Evolutionary conservation across 2,113 vertebrate genomes (phyloP), one percentile per base, ranked within the genome.

Genomic region (Pelobates fuscus): DNA sequence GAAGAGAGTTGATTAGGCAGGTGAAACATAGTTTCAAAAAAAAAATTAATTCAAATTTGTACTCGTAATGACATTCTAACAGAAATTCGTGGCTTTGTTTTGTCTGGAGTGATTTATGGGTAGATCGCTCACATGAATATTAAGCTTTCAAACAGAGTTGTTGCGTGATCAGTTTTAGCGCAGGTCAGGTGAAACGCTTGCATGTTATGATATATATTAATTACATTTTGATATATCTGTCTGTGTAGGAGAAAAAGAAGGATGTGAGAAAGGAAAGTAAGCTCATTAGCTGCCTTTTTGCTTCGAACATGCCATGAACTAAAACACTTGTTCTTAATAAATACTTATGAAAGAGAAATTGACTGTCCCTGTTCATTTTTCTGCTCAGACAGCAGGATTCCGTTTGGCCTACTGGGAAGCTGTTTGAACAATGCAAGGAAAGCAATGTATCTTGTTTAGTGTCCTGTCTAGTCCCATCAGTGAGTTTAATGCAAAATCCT

Each of bases 391-490:
- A 54, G 66, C 59, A 78, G 86, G 84, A 86, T 82, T 84, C 80
- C 75, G 83, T 55, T 58, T 78, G 73, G 78, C 79, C 81, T 78
- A 67, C 37, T 64, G 82, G 83, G 86, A 86, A 79, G 76, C 79
- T 26, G 62, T 75, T 81, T 80, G 67, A 72, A 78, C 78, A 77
- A 63, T 73, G 62, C 77, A 84, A 82, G 80, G 62, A 80, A 83
- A 85, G 77, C 75, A 78, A 87, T 88, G 80, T 77, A 82, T 89
- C 85, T 90, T 85, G 43, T 85, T 90, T 87, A 87, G 63, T 75
- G 59, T 17, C 70, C 59, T 81, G 84, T 87, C 85, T 83, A 71
- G 79, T 83, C 81, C 79, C 82, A 67, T 88, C 81, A 82, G 26
- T 80, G 74, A 84, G 71, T 66, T 26, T 76, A 80, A 79, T 78